Base-by-base conservation (phyloP, 1,140 invertebrate species). In the Planococcus citri region DNA sequence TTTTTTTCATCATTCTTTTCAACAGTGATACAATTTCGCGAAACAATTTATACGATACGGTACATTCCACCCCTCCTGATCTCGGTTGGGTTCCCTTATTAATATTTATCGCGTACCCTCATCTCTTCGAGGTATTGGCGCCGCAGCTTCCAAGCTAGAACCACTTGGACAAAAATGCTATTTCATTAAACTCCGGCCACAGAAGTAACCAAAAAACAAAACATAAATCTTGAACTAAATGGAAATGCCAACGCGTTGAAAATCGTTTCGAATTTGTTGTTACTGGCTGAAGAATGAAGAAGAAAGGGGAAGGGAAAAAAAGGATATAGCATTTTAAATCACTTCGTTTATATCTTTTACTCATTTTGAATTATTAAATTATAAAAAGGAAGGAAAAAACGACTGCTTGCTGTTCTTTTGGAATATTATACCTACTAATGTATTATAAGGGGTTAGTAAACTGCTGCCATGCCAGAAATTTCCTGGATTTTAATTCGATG, bases 311-410 rank as follows among this genome's bases (percentile, higher is more conserved):
- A n/a, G 29, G 29, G 29, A 33, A 33, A 33, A 33, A 33, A 33
- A 33, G n/a, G n/a, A 33, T 12, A 33, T 33, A 3, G 29, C 12
- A 33, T 33, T 33, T 33, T 33, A 33, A 33, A 33, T 33, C 29
- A 33, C 29, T 33, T 33, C 29, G 29, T 33, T 12, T 3, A 3
- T 33, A 33, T 33, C 29, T 33, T 33, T 12, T 33, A 12, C 4
- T 33, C 12, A 33, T 51, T 51, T 51, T 51, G 41, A 51, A 51
- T 51, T 51, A 51, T 51, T 51, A 51, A 51, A 51, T 51, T 51
- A 51, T 6, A 37, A n/a, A n/a, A n/a, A n/a, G n/a, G n/a, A n/a
- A 51, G 17, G 2, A 51, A 51, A 51, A 51, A 51, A 20, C 41
- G 12, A 51, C 33, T 37, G 33, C 14, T 37, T 8, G 33, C 33